Conservation (phyloP, 1,140 invertebrate species). For the Acromyrmex echinatior region DNA sequence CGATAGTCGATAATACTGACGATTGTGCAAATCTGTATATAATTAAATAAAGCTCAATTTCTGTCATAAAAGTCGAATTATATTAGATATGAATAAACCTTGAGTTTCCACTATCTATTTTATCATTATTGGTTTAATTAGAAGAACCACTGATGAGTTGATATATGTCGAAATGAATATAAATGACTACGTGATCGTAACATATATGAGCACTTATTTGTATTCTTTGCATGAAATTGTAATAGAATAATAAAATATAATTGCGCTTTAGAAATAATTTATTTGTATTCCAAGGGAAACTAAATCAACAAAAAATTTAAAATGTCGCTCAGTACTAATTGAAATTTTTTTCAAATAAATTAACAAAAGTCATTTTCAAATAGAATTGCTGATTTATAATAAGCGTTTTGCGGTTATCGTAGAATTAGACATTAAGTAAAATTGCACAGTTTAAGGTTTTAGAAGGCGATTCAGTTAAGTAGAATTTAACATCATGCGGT, state of each 20-base stretch:
- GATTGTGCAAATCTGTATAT: background rate
- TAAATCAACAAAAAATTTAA: background rate
- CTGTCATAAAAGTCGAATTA: background rate
- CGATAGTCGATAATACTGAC: constrained; percentile 26
- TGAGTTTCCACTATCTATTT: constrained; percentile 4
- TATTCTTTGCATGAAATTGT: background rate
- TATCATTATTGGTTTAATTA: background rate
- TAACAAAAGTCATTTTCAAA: background rate
- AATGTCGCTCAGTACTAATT: background rate
- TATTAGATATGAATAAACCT: background rate
- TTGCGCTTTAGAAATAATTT: constrained; percentile 14
- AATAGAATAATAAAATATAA: constrained; percentile 8
- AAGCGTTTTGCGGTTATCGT: background rate
- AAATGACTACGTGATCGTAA: background rate
- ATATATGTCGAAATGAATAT: background rate
- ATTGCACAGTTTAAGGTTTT: constrained; percentile 28
- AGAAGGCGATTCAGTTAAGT: background rate
- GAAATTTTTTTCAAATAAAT: background rate
- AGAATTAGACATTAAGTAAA: background rate
- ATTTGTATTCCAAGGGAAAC: background rate
- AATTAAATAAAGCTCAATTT: background rate
- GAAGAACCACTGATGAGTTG: background rate
- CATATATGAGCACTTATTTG: background rate
- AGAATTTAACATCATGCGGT: constrained; percentile 30
- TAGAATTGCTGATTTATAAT: background rate